Evolutionary conservation across 2,888 invertebrate species (phyloP), one percentile per base, ranked within the genome.

Genomic region (Fragum whitleyi): DNA sequence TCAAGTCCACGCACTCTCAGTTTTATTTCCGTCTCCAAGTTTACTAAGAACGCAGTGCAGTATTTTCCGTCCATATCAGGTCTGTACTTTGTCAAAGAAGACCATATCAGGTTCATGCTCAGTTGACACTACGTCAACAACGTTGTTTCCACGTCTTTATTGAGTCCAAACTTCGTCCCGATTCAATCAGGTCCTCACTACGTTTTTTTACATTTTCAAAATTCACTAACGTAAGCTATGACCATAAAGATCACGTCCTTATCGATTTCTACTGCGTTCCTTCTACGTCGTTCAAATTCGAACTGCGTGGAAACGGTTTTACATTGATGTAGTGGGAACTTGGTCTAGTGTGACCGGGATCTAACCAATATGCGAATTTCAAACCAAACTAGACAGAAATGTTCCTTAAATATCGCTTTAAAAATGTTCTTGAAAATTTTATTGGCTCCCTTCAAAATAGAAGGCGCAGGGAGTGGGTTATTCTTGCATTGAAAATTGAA

Each of bases 61-160:
- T 6, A 6, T 36, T 36, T 36, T 9, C 32, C 32, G 32, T 9
- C 32, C 3, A 36, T 36, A 53, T n/a, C 53, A 53, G 53, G 23
- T 53, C n/a, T 53, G 53, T 53, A 53, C 53, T 53, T 53, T 23
- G 53, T 53, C n/a, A 53, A 53, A 19, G 53, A 53, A 53, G 53
- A 53, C n/a, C 53, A 53, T 53, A 53, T n/a, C n/a, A 53, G 53
- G 53, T 53, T 53, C n/a, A 53, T 53, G n/a, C 53, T n/a, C n/a
- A 0, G 53, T 53, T n/a, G 53, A n/a, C n/a, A 53, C 53, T 53
- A 53, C 53, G n/a, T 53, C 53, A 53, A 3, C 23, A n/a, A 0
- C n/a, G 1, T 53, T 53, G 53, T 53, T 53, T 23, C 53, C 53
- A 53, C 1, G 6, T n/a, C n/a, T 9, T 53, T n/a, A 53, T 53